Evolutionary conservation across 2,113 vertebrate genomes (phyloP).

Genomic region (Otocyon megalotis): DNA sequence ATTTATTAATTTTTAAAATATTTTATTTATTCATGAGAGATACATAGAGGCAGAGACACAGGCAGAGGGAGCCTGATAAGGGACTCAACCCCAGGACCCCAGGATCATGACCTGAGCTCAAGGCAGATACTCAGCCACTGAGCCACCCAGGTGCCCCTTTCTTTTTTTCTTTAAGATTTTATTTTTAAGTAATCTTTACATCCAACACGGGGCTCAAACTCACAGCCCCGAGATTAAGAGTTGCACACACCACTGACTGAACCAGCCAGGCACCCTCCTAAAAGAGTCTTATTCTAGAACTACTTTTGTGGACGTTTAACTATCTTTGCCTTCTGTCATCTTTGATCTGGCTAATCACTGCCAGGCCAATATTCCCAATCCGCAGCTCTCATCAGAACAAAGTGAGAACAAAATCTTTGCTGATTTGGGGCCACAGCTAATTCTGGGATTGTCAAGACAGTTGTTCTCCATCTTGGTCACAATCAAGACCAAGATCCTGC

Average conservation of each 20-base stretch:
- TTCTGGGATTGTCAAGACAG: background rate
- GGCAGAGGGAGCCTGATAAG: no score
- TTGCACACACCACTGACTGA: background rate
- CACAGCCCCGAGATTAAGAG: background rate
- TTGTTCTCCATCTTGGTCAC: background rate
- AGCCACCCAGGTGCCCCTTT: no score
- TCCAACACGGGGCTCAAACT: background rate
- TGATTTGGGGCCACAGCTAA: background rate
- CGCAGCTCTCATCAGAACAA: background rate
- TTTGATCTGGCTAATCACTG: background rate
- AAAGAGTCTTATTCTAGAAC: background rate
- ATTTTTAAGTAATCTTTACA: background rate
- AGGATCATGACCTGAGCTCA: no score
- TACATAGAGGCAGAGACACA: no score
- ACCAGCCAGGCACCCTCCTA: background rate
- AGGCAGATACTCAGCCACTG: no score
- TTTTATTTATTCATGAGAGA: no score
- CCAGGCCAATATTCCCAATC: background rate
- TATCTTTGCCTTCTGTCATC: background rate
- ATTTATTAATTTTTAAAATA: background rate
- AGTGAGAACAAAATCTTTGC: background rate
- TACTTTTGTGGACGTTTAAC: background rate
- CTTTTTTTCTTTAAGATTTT: background rate
- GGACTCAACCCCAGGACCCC: no score
- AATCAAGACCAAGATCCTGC: background rate